Conservation (phyloP, 2,113 vertebrate genomes). For the Epinephelus fuscoguttatus region DNA sequence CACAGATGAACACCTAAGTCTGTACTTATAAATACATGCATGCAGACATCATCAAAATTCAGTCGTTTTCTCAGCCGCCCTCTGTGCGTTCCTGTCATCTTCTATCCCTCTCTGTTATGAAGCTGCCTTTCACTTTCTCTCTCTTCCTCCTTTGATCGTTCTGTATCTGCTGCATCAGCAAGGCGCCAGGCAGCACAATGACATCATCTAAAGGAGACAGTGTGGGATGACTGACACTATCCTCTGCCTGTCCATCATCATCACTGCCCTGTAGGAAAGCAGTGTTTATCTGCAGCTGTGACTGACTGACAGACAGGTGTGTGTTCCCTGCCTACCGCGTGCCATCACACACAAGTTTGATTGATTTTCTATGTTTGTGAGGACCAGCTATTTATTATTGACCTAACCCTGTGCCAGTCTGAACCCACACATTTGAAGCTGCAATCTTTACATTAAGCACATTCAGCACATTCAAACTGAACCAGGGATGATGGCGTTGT, state of each 20-base stretch:
- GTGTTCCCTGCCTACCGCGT: conserved; percentile 17
- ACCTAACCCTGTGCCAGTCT: background rate
- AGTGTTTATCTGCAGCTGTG: conserved; percentile 56
- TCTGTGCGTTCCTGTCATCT: background rate
- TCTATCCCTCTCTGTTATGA: background rate
- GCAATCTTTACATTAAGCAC: background rate
- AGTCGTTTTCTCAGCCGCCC: background rate
- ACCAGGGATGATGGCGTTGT: background rate
- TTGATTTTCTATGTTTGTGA: background rate
- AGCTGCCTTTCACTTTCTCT: background rate
- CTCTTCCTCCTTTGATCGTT: conserved; percentile 10
- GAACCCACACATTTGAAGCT: background rate
- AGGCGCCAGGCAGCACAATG: conserved; percentile 44
- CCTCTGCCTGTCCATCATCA: conserved; percentile 64
- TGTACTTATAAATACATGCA: background rate
- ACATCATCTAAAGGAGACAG: conserved; percentile 61
- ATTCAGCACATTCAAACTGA: background rate
- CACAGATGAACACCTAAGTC: background rate
- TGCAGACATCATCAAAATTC: background rate
- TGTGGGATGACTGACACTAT: conserved; percentile 64
- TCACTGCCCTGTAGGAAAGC: conserved; percentile 44
- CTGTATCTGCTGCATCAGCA: conserved; percentile 54
- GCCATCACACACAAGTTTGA: background rate
- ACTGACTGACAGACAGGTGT: conserved; percentile 42
- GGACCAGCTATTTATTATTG: background rate